Conservation (phyloP, 2,888 invertebrate species). For the Laothoe populi region DNA sequence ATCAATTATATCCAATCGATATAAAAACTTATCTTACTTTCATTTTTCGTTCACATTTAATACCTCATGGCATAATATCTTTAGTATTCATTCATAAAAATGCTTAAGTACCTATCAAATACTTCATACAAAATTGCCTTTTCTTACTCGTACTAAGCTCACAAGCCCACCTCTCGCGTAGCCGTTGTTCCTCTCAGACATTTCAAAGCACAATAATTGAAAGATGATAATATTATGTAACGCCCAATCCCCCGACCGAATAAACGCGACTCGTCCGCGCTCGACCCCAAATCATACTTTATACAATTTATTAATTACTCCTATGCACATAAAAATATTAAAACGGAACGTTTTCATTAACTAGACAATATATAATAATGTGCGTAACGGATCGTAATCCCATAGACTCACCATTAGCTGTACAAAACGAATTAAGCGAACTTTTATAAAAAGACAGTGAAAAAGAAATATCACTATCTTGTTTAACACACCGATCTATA, state of each 20-base stretch:
- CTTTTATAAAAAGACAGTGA: slow-evolving; percentile 29
- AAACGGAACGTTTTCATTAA: slow-evolving; percentile 61
- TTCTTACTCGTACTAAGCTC: slow-evolving; percentile 22
- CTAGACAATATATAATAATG: slow-evolving; percentile 61
- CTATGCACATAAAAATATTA: slow-evolving; percentile 75
- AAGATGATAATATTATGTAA: slow-evolving; percentile 14
- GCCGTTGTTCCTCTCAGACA: slow-evolving; percentile 6
- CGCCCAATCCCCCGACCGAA: slow-evolving; percentile 28
- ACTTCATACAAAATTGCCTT: slow-evolving; percentile 23
- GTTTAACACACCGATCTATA: slow-evolving; percentile 29
- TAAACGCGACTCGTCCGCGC: slow-evolving; percentile 26
- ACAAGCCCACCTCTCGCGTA: slow-evolving; percentile 10
- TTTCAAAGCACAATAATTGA: slow-evolving; percentile 11
- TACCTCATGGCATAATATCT: neutral
- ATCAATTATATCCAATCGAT: slow-evolving; percentile 12
- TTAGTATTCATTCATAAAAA: slow-evolving; percentile 16
- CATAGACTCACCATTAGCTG: slow-evolving; percentile 65
- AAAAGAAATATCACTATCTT: slow-evolving; percentile 15
- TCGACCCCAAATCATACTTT: slow-evolving; percentile 28
- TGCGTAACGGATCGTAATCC: slow-evolving; percentile 70
- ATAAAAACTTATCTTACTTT: slow-evolving; percentile 28
- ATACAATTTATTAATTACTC: slow-evolving; percentile 43
- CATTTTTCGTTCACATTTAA: slow-evolving; percentile 27
- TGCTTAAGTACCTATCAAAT: slow-evolving; percentile 17
- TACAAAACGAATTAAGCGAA: slow-evolving; percentile 56